Evolutionary conservation across 1,140 invertebrate genomes (phyloP).

Genomic region (Propsilocerus akamusi): DNA sequence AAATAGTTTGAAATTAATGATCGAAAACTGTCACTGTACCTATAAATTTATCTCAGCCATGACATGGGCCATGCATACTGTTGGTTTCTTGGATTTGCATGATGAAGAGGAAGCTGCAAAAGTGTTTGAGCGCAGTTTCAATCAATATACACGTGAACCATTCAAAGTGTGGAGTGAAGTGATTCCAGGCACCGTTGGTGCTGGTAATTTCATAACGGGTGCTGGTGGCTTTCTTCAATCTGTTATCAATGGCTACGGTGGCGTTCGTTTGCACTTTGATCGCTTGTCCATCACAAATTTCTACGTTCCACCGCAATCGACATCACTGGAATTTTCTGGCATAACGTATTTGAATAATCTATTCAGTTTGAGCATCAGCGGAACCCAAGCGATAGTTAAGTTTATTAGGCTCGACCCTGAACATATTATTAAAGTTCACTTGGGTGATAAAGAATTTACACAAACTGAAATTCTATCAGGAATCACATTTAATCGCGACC

Average conservation of each 20-base stretch:
- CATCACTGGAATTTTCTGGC: neutral
- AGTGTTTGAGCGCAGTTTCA: conserved; percentile 9
- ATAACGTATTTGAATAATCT: neutral
- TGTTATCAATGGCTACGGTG: conserved; percentile 9
- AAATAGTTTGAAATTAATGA: conserved; percentile 3
- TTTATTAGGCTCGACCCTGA: neutral
- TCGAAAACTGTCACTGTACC: neutral
- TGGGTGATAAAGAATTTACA: neutral
- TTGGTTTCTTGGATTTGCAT: conserved; percentile 9
- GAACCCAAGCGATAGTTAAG: neutral
- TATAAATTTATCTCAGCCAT: too few species aligned
- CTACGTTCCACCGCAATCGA: neutral
- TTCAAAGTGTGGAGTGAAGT: conserved; percentile 8
- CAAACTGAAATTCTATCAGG: neutral
- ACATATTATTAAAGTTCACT: neutral
- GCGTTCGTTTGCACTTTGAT: conserved; percentile 9
- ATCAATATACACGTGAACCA: conserved; percentile 9
- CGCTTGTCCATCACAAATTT: neutral
- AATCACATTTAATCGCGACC: neutral
- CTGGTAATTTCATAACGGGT: conserved; percentile 11
- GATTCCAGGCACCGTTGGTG: conserved; percentile 6
- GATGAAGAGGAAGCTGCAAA: conserved; percentile 7
- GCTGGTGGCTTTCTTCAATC: conserved; percentile 11
- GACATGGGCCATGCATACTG: conserved; percentile 10
- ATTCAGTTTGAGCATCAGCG: neutral